Evolutionary conservation across 2,888 invertebrate genomes (phyloP), one percentile per base, ranked within the genome.

Genomic region (Tipula lateralis): DNA sequence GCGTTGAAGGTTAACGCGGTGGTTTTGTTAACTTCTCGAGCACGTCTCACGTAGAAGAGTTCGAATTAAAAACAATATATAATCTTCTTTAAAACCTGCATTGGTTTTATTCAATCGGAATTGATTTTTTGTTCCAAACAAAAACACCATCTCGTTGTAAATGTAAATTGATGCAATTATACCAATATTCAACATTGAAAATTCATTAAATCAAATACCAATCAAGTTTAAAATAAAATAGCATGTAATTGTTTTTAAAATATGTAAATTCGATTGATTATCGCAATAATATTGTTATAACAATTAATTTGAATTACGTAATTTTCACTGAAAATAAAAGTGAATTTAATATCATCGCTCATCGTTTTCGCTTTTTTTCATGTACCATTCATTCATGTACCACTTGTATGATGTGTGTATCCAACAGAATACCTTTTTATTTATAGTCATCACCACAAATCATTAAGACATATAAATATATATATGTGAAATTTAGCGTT

Each of bases 281-380:
- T n/a, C n/a, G 24, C 24, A 66, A 66, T 24, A 66, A n/a, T n/a
- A n/a, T 24, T 66, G 4, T 66, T 24, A 66, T 9, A 66, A 66
- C 66, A 66, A 66, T 66, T 66, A 66, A 9, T 16, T 50, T 16
- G 16, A 50, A 50, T 66, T 66, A 66, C 66, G 66, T 24, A 66
- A 66, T 66, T 66, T 66, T 66, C 66, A 66, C 66, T 66, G 66
- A 66, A 66, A 66, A 66, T 66, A 66, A 66, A 66, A 66, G 66
- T 24, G 66, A 66, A 66, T 66, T 66, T 66, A 66, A 66, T 19
- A 66, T 66, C 66, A 66, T 66, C 66, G 66, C 24, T 66, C 66
- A 66, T 66, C 66, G 66, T 66, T 66, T 66, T 66, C 24, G 24
- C 24, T 66, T 66, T 66, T 66, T 44, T 16, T 44, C 24, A 24